Base-by-base conservation (phyloP, 2,888 invertebrate genomes). In the Melinaea menophilus region DNA sequence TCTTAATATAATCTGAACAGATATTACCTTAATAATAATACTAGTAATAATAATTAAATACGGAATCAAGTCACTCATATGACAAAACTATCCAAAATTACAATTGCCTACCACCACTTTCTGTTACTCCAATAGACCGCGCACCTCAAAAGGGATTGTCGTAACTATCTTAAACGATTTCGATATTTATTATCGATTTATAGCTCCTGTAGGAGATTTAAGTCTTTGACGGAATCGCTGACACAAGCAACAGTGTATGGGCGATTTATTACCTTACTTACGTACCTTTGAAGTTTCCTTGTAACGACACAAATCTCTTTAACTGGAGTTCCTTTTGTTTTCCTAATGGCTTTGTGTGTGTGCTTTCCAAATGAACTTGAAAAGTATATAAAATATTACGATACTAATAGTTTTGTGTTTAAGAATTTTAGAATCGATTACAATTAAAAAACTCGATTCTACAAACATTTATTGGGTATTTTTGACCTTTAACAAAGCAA, bases 181-280 rank as follows among this genome's bases (percentile, higher is more conserved):
- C 83, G 84, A 88, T 86, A 87, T 86, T 85, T 86, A 84, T 79
- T 75, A 74, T 72, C 79, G 81, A 88, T 88, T 88, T 88, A 88
- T 86, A 76, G 78, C 79, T 73, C 72, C 67, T 76, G 77, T 74
- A 73, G 71, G 80, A 85, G 87, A 89, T 88, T 89, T 88, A 88
- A 88, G 87, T 83, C 86, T 85, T 85, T 84, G 86, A 86, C 86
- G 88, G 82, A 82, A 86, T 85, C 84, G 85, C 84, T 86, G 84
- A 85, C 85, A 86, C 84, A 78, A 81, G 79, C 82, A 84, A 85
- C 82, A 86, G 87, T 89, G 88, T 88, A 89, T 88, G 84, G 87
- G 79, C 88, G 85, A 87, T 88, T 88, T 86, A 87, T 86, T 86
- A 85, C 86, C 85, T 82, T 84, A 81, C 85, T 82, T 84, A 81